Conservation (phyloP, 1,140 invertebrate species). For the Hylaeus volcanicus region DNA sequence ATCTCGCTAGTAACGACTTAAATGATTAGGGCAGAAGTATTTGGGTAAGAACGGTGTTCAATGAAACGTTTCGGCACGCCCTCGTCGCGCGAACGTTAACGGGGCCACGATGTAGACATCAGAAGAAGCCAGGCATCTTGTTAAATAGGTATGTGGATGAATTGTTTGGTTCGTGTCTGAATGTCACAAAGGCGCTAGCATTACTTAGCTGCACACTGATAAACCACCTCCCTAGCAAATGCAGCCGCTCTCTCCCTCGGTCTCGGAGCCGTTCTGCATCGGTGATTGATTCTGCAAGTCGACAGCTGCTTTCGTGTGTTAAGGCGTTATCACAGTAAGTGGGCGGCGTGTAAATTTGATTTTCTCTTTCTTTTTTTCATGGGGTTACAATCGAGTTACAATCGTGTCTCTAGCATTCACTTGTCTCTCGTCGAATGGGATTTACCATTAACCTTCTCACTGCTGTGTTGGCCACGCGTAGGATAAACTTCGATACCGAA, state of each 20-base stretch:
- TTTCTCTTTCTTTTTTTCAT: background rate
- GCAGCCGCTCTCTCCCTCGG: slow-evolving; percentile 89
- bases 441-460: too few relatives aligned
- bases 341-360: background rate
- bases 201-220: slow-evolving; percentile 40
- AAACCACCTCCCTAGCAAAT: slow-evolving; percentile 84
- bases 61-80: slow-evolving; percentile 30
- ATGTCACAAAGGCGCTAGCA: slow-evolving; percentile 49
- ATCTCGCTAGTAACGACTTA: slow-evolving; percentile 31
- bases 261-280: slow-evolving; percentile 86
- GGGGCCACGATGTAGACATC: slow-evolving; percentile 60
- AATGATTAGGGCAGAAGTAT: slow-evolving; percentile 29
- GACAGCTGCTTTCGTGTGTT: slow-evolving; percentile 84
- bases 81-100: slow-evolving; percentile 27
- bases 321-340: slow-evolving; percentile 72
- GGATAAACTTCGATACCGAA: too few relatives aligned
- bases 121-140: slow-evolving; percentile 67
- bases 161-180: slow-evolving; percentile 48
- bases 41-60: slow-evolving; percentile 25
- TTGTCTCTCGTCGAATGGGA: background rate
- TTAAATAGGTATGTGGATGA: slow-evolving; percentile 56
- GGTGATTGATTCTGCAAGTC: slow-evolving; percentile 89
- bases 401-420: slow-evolving; percentile 23
- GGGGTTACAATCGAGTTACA: background rate
- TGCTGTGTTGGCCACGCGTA: too few relatives aligned